Evolutionary conservation across 2,797 vertebrate genomes (phyloP).

Genomic region (Orestias chungarensis): DNA sequence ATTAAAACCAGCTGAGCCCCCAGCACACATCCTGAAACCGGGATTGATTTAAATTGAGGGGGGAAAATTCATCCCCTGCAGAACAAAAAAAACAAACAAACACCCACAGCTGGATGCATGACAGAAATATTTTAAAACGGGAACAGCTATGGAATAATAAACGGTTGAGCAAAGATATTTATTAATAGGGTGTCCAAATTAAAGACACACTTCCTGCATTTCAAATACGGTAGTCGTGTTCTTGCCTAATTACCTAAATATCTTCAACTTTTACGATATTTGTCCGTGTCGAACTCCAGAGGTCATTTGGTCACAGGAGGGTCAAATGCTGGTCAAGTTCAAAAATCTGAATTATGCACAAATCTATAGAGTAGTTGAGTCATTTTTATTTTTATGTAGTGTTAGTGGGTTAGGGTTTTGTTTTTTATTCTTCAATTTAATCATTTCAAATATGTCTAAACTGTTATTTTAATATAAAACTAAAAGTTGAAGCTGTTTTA

Average conservation of each 20-base stretch:
- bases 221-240: neutral
- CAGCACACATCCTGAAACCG: constrained; percentile 7
- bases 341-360: neutral
- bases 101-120: neutral
- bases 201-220: neutral
- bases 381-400: neutral
- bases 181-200: neutral
- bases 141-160: neutral
- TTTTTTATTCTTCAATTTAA: too few species aligned
- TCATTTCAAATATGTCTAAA: neutral
- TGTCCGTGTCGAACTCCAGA: neutral
- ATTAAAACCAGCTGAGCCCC: constrained; percentile 38
- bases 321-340: neutral
- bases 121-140: neutral
- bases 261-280: neutral
- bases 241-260: neutral
- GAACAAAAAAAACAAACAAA: neutral
- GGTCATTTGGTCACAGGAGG: neutral
- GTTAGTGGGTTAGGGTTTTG: too few species aligned
- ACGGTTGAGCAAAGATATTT: neutral
- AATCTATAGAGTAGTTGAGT: too few species aligned
- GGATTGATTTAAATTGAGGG: neutral
- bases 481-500: neutral
- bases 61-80: neutral
- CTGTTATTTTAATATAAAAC: too few species aligned